Evolutionary conservation across 2,888 invertebrate genomes (phyloP).

Genomic region (Eretmocerus hayati): DNA sequence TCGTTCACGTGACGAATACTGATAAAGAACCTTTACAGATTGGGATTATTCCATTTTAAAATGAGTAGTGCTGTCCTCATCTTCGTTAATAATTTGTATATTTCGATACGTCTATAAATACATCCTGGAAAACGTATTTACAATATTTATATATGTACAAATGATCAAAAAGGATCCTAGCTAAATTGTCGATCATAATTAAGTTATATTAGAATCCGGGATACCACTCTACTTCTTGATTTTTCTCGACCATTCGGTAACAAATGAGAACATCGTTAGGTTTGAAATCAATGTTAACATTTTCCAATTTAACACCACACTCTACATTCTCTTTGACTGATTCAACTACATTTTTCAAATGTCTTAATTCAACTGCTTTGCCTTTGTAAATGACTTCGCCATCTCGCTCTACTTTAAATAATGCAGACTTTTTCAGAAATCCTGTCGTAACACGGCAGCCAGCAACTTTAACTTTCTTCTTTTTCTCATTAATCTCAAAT

Average conservation of each 20-base stretch:
- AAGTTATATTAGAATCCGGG: conserved; percentile 48
- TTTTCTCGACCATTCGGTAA: conserved; percentile 59
- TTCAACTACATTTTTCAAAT: conserved; percentile 81
- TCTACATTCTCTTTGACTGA: conserved; percentile 77
- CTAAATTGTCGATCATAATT: background rate
- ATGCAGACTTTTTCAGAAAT: conserved; percentile 58
- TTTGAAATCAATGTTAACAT: conserved; percentile 56
- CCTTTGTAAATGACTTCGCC: conserved; percentile 65
- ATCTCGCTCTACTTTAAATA: conserved; percentile 63
- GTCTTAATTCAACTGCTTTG: conserved; percentile 74
- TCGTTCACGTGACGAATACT: too few relatives aligned
- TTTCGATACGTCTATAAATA: too few relatives aligned
- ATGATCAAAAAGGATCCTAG: background rate
- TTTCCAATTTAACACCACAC: conserved; percentile 77
- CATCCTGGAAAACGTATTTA: background rate
- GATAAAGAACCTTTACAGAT: too few relatives aligned
- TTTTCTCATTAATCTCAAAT: conserved; percentile 73
- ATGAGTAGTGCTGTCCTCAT: too few relatives aligned
- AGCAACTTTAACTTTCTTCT: conserved; percentile 76
- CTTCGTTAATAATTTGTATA: too few relatives aligned
- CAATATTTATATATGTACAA: conserved; percentile 9
- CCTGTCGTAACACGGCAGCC: conserved; percentile 84
- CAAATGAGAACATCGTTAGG: conserved; percentile 75
- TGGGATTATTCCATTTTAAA: too few relatives aligned
- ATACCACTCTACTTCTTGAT: conserved; percentile 72